Evolutionary conservation across 2,888 invertebrate genomes (phyloP), one percentile per base, ranked within the genome.

Genomic region (Geophilus truncorum): DNA sequence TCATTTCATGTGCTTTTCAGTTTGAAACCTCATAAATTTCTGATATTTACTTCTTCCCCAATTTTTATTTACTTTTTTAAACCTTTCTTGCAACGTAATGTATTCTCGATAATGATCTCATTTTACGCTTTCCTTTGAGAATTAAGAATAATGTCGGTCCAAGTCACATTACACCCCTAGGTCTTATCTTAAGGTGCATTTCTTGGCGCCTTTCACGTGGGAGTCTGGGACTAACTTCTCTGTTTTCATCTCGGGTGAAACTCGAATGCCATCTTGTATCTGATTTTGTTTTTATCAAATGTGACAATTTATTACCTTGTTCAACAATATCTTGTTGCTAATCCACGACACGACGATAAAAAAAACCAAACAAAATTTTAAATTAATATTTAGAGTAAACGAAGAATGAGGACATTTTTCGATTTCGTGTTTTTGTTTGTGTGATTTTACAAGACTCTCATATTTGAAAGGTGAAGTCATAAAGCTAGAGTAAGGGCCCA

Each of bases 401-500:
- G 21, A 62, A 62, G 15, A 57, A 62, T 2, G n/a, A n/a, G n/a
- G n/a, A n/a, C n/a, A n/a, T n/a, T 10, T 62, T 23, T 62, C n/a
- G 57, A 21, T 62, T 21, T 21, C 21, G 21, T 62, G 57, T 21
- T 62, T 62, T 62, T 62, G 57, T 62, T 23, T 21, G 21, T 62
- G n/a, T n/a, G n/a, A n/a, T n/a, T n/a, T n/a, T n/a, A n/a, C n/a
- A n/a, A n/a, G n/a, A n/a, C n/a, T n/a, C n/a, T n/a, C 23, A 21
- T 21, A 62, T 62, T 62, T 62, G 57, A 62, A 62, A 62, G 57
- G 21, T 62, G 57, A 62, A n/a, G 21, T 62, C 57, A 21, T 62
- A 62, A 62, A 62, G 23, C 21, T 62, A 21, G 18, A 23, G 57
- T 62, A 78, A 78, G n/a, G 36, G 78, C 78, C 15, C 78, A 78